Base-by-base conservation (phyloP, 2,113 vertebrate genomes). In the Odontophorus gujanensis region DNA sequence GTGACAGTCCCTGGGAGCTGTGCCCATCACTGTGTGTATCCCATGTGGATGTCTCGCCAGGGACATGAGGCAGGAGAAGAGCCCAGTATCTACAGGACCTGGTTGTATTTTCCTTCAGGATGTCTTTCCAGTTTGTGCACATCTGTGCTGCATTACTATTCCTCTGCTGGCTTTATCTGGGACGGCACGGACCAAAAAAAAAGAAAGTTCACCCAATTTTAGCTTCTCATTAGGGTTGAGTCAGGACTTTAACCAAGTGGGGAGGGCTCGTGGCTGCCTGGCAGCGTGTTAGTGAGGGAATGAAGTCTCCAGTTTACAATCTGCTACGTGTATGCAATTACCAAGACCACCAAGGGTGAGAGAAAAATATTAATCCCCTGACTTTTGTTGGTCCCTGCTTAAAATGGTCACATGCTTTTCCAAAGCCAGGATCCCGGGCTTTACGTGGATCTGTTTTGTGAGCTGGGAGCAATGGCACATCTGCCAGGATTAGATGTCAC, bases 321-420 rank as follows among this genome's bases (percentile, higher is more conserved):
- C 95, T 96, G 67, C 94, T 97, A 72, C 92, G 96, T 98, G 94
- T 97, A 96, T 97, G 96, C 97, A 98, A 97, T 98, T 98, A 97
- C 88, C 79, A 74, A 95, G 98, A 97, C 98, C 98, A 98, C 98
- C 98, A 97, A 95, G n/a, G 1, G 98, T 92, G 97, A 96, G 82
- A 92, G 82, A 96, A 93, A 90, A 96, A 58, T 79, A 96, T 97
- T 95, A 97, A 97, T 95, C 97, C 93, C 92, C 68, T 76, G 81
- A 76, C 95, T 96, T 96, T 51, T 95, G 96, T 91, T 92, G 93
- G 91, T 94, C 96, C 93, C 81, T 69, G 45, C 92, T 98, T 92
- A 87, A 95, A 94, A 96, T 67, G 81, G 96, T 96, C 94, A 63
- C 80, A 76, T 68, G 82, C 87, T 72, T 96, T 91, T 94, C 89